A percentile compares a stretch with the other conserved stretches of the same genome.
phyloP scores from a whole-genome alignment of 1,140 invertebrate species.

The Dolichoris vasculosae region DNA sequence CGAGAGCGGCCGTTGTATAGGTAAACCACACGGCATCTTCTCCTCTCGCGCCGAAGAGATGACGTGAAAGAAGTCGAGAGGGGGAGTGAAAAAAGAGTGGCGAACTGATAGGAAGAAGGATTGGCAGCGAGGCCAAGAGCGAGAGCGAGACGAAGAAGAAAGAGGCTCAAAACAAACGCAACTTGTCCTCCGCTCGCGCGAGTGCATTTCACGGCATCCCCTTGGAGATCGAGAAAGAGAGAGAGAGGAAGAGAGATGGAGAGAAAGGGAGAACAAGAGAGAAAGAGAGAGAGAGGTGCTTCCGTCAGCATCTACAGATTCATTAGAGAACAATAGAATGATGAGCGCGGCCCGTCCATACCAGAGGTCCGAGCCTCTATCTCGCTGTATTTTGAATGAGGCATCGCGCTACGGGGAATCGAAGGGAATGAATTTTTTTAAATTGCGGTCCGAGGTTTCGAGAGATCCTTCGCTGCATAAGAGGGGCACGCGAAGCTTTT shows the following conservation, averaged over 20 bases:
- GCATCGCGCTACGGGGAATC: constrained; percentile 55
- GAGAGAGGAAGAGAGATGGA: background rate
- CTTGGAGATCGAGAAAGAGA: background rate
- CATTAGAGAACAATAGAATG: constrained; percentile 74
- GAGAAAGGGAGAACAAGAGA: background rate
- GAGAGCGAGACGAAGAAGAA: constrained; percentile 49
- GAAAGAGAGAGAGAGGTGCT: constrained; percentile 52
- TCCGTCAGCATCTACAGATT: constrained; percentile 73
- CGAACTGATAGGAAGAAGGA: constrained; percentile 48
- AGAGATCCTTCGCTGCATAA: too few species aligned
- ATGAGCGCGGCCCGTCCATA: constrained; percentile 59
- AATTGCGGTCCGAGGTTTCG: too few species aligned
- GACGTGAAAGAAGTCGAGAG: constrained; percentile 23
- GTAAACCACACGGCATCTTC: background rate
- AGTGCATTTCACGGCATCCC: background rate
- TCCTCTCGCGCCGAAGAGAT: background rate
- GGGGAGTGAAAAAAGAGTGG: constrained; percentile 27
- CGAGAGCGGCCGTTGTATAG: background rate
- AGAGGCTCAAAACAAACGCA: constrained; percentile 57
- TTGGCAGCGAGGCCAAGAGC: background rate
- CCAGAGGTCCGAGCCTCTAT: background rate
- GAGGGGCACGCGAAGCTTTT: too few species aligned
- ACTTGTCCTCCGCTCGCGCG: constrained; percentile 60
- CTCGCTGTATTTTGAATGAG: constrained; percentile 51
- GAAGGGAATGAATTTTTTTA: constrained; percentile 2